Percentiles rank a stretch among this genome's conserved stretches.
These are phyloP conservation scores for Zelostemma sp. DNA, from an alignment of 1,140 invertebrate genomes.

Conservation along the genomic window DNA sequence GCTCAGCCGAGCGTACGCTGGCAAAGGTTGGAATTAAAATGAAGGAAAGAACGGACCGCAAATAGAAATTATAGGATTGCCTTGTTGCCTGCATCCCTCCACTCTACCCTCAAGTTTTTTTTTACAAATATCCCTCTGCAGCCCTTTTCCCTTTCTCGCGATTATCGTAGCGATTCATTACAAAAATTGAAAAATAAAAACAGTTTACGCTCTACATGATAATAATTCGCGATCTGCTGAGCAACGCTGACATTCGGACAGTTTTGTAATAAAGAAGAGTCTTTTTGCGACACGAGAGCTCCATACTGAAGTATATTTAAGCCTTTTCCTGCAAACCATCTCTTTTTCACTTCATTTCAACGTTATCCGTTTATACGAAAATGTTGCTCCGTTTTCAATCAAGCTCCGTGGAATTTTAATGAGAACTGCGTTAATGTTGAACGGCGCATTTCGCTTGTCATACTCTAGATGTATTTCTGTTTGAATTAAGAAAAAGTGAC, in stretches of 20 bases:
- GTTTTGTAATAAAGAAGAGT: neutral
- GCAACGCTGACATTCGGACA: neutral
- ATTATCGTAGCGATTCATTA: neutral
- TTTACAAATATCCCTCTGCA: slow-evolving; percentile 4
- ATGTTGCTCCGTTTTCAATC: too few relatives aligned
- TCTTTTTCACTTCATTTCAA: too few relatives aligned
- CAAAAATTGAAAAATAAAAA: neutral
- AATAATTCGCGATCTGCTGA: neutral
- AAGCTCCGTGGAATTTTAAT: neutral
- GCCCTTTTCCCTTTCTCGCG: neutral
- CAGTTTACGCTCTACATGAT: neutral
- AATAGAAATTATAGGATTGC: slow-evolving; percentile 47
- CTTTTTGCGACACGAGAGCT: too few relatives aligned
- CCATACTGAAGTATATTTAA: too few relatives aligned
- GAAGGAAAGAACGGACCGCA: slow-evolving; percentile 36
- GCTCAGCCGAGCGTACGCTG: slow-evolving; percentile 31
- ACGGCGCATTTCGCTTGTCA: slow-evolving; percentile 35
- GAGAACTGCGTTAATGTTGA: neutral
- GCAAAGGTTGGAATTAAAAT: slow-evolving; percentile 51
- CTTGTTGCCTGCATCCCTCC: slow-evolving; percentile 19
- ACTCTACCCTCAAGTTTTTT: neutral
- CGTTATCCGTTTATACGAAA: too few relatives aligned
- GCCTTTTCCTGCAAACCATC: too few relatives aligned
- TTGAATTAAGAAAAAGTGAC: slow-evolving; percentile 23
- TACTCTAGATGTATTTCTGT: slow-evolving; percentile 13